Base-by-base conservation (phyloP, 2,797 vertebrate species). In the Sphenopsis melanotis region DNA sequence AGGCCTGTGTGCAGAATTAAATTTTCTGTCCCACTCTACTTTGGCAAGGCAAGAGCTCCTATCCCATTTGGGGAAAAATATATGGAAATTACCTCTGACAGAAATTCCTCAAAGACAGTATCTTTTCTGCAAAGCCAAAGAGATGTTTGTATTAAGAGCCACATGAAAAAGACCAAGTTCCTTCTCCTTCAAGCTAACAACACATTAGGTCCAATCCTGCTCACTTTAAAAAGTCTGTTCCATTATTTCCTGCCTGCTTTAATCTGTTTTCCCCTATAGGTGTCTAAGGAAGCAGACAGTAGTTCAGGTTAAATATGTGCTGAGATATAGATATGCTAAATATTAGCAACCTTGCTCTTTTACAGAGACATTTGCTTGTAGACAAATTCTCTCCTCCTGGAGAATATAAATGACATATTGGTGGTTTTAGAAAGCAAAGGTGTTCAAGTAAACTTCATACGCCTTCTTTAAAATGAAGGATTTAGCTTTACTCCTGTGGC, bases 401-500 rank as follows among this genome's bases (percentile, higher is more conserved):
- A 93, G 77, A 95, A 94, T 90, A 87, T 95, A 95, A 96, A 94
- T 26, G n/a, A 76, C 19, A 6, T 91, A 83, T 94, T 16, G 21
- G 61, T 89, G 83, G 47, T 96, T 95, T 80, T 68, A 81, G 90
- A 95, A 97, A 96, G 47, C 57, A 34, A 95, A 96, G 61, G 82
- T 29, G 11, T 90, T 94, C 92, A 79, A 80, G 63, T 93, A 96
- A 94, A 82, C 72, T 44, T 55, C 52, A 70, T 76, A 65, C 2
- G 5, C 61, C 75, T 80, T 94, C 97, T 95, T 89, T 82, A 95
- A 95, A 97, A 93, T 90, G 71, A 86, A 88, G 83, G 63, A 92
- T 96, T 79, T 91, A 71, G 14, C 18, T 88, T 92, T 96, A 75
- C 41, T 92, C 76, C 94, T 57, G 44, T 56, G 66, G 36, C 52